phyloP scores from a whole-genome alignment of 2,888 invertebrate genomes.

The Dysmachus trigonus region DNA sequence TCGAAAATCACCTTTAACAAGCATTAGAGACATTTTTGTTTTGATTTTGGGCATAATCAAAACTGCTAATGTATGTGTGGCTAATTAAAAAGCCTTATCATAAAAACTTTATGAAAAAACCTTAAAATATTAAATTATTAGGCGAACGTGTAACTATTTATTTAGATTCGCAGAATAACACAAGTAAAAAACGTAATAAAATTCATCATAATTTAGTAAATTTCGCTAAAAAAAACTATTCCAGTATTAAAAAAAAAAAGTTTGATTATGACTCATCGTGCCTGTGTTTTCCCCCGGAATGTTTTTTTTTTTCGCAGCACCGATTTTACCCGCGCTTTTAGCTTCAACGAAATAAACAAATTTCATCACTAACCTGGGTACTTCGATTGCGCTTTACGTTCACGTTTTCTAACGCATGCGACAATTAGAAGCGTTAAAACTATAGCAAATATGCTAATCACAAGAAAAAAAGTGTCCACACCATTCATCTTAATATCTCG shows the following conservation, averaged over 20 bases:
- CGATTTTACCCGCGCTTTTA: background rate
- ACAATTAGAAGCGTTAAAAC: background rate
- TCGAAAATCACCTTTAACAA: background rate
- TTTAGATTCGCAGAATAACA: too few species aligned
- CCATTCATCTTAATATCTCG: background rate
- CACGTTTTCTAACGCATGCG: background rate
- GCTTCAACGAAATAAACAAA: background rate
- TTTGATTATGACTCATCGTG: background rate
- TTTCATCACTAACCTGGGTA: background rate
- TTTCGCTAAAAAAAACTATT: background rate
- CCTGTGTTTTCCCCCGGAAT: background rate
- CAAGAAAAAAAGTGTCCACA: background rate
- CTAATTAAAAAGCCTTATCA: background rate
- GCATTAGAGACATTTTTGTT: background rate
- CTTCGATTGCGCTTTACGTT: background rate
- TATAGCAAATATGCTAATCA: background rate
- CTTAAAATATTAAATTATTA: too few species aligned
- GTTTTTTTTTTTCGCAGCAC: background rate
- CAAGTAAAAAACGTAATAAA: too few species aligned
- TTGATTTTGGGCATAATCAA: background rate
- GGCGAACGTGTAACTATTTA: too few species aligned
- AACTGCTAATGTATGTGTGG: background rate
- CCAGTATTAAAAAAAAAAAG: background rate
- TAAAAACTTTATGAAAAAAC: too few species aligned
- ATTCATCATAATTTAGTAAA: too few species aligned